Conservation (phyloP, 2,113 vertebrate species). For the Pogona vitticeps region DNA sequence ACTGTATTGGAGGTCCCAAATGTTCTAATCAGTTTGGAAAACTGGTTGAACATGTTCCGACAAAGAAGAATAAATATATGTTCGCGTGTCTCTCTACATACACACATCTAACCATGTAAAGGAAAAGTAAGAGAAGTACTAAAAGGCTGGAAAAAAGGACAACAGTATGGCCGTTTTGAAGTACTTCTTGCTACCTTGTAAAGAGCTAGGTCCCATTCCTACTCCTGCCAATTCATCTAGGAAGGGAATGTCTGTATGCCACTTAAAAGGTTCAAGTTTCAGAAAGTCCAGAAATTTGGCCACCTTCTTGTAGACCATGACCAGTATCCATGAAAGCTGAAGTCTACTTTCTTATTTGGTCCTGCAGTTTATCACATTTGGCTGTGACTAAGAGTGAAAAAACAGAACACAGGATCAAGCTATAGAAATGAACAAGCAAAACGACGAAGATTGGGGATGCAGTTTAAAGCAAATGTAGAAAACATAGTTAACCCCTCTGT, state of each 20-base stretch:
- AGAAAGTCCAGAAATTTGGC: too few relatives aligned
- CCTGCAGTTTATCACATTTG: not conserved
- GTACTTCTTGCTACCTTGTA: not conserved
- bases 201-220: not conserved
- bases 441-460: not conserved
- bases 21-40: not conserved
- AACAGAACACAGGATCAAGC: not conserved
- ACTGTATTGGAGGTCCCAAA: not conserved
- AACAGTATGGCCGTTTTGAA: not conserved
- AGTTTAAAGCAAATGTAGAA: not conserved
- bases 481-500: not conserved
- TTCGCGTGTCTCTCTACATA: too few relatives aligned
- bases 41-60: not conserved
- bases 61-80: not conserved
- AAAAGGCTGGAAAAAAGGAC: not conserved
- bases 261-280: too few relatives aligned
- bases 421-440: not conserved
- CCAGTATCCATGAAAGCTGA: not conserved
- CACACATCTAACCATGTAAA: too few relatives aligned
- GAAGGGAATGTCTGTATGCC: not conserved
- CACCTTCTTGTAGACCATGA: not conserved
- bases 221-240: not conserved
- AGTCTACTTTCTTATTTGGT: not conserved
- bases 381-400: not conserved
- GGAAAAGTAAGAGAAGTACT: not conserved